Evolutionary conservation across 2,888 invertebrate genomes (phyloP).

Genomic region (Athripsodes cinereus): DNA sequence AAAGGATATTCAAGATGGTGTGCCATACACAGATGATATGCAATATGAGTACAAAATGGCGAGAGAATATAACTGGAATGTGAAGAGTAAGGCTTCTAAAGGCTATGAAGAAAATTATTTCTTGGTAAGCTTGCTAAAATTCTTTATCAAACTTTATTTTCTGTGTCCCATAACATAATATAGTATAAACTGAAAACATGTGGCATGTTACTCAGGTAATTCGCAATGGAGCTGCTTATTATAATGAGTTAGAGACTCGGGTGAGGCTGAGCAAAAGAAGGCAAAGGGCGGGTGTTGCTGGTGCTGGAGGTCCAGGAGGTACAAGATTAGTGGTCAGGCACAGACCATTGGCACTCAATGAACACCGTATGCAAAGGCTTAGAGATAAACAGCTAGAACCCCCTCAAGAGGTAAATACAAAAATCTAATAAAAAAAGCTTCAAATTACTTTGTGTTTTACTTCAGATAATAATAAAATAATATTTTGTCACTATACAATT

Average conservation of each 20-base stretch:
- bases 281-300: constrained; percentile 52
- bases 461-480: background rate
- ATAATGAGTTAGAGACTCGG: constrained; percentile 92
- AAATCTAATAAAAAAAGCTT: background rate
- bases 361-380: constrained; percentile 80
- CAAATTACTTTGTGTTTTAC: background rate
- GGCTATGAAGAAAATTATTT: constrained; percentile 98
- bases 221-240: constrained; percentile 84
- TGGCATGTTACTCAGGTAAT: constrained; percentile 56
- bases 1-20: constrained; percentile 66
- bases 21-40: constrained; percentile 82
- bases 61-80: constrained; percentile 98
- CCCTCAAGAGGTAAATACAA: constrained; percentile 45
- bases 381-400: constrained; percentile 87
- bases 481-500: background rate
- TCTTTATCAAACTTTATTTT: too few relatives aligned
- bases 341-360: constrained; percentile 75
- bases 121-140: constrained; percentile 64
- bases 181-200: background rate
- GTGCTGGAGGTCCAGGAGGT: constrained; percentile 56
- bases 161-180: too few relatives aligned
- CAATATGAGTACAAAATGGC: constrained; percentile 97
- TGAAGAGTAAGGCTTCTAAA: constrained; percentile 92
- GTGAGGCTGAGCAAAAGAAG: constrained; percentile 91
- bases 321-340: constrained; percentile 87